These are phyloP conservation scores for Anas platyrhynchos DNA, from an alignment of 2,113 vertebrate species.

Conservation along the genomic window DNA sequence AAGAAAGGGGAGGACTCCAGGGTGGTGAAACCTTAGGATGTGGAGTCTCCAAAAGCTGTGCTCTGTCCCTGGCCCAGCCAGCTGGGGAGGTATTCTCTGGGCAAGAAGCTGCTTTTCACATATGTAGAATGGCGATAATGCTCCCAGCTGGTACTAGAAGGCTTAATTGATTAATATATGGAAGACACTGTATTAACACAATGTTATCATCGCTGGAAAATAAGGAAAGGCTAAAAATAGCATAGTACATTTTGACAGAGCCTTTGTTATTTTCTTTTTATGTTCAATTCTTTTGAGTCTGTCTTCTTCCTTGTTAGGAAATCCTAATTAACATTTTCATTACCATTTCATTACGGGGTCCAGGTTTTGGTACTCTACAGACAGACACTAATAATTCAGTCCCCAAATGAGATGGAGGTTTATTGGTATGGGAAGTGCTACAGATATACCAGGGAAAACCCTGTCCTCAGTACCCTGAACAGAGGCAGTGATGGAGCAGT, in stretches of 20 bases:
- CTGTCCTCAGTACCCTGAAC: not conserved
- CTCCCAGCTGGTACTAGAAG: not conserved
- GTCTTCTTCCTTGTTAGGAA: slow-evolving; percentile 4
- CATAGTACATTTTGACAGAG: not conserved
- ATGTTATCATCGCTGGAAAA: not conserved
- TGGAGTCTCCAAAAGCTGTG: not conserved
- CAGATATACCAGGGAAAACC: not conserved
- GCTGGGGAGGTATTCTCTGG: not conserved
- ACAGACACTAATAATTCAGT: not conserved
- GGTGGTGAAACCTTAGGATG: not conserved
- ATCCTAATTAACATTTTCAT: slow-evolving; percentile 44
- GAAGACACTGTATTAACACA: not conserved
- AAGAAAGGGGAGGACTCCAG: not conserved
- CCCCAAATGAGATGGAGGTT: not conserved
- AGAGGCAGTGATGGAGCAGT: not conserved
- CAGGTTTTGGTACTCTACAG: not conserved
- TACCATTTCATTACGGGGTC: not conserved
- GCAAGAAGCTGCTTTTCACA: not conserved
- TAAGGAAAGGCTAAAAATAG: slow-evolving; percentile 45
- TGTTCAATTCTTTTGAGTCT: slow-evolving; percentile 23
- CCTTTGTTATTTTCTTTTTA: slow-evolving; percentile 50
- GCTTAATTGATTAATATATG: not conserved
- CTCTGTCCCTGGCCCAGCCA: not conserved
- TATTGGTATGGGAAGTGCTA: not conserved
- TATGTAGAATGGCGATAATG: not conserved